Conservation (phyloP, 1,140 invertebrate genomes). For the Dryas iulia region DNA sequence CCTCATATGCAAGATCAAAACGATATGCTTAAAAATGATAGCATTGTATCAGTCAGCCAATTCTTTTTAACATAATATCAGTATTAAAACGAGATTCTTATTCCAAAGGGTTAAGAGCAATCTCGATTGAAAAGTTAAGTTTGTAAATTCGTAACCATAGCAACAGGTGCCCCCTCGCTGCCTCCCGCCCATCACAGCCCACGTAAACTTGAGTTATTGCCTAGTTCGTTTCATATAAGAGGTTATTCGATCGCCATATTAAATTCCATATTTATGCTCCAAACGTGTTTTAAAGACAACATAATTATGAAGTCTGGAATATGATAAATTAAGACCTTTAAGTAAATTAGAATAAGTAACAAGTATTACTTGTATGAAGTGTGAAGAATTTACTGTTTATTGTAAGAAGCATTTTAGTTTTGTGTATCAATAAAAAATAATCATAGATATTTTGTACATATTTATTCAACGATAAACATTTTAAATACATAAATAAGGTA, state of each 20-base stretch:
- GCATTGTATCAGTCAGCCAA: background rate
- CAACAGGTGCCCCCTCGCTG: conserved; percentile 48
- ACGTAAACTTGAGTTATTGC: conserved; percentile 56
- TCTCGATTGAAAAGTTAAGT: conserved; percentile 24
- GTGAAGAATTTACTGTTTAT: too few species aligned
- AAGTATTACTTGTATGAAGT: too few species aligned
- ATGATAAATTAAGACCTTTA: background rate
- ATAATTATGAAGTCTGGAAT: background rate
- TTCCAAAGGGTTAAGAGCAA: conserved; percentile 9
- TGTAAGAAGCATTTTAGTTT: too few species aligned
- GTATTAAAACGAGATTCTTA: background rate
- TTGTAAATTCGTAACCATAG: conserved; percentile 43
- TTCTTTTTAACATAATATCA: conserved; percentile 3
- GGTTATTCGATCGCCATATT: conserved; percentile 40
- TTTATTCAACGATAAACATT: too few species aligned
- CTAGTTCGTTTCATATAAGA: conserved; percentile 43
- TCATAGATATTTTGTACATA: too few species aligned
- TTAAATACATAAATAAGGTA: too few species aligned
- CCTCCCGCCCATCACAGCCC: conserved; percentile 34
- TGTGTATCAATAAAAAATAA: too few species aligned
- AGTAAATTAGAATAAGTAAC: background rate
- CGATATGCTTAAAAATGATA: conserved; percentile 5
- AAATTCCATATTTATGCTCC: conserved; percentile 33
- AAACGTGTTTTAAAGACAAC: background rate
- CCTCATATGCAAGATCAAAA: background rate